Conservation (phyloP, 2,113 vertebrate species). For the Bettongia penicillata region DNA sequence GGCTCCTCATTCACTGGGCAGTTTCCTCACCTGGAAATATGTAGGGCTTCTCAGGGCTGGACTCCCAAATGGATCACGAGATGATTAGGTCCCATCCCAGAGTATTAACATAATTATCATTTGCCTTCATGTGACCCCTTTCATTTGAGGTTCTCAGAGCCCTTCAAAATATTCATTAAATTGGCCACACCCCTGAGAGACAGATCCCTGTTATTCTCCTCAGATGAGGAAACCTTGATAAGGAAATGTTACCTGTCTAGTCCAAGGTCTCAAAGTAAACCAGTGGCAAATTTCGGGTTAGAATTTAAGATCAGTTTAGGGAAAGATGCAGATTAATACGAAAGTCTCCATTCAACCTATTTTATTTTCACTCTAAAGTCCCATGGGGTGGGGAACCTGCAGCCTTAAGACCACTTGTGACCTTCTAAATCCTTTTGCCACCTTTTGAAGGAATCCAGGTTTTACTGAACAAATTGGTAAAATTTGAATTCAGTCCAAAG, state of each 20-base stretch:
- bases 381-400: no score
- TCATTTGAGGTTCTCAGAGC: background rate
- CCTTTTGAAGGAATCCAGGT: no score
- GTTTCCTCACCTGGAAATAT: background rate
- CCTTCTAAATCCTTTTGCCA: no score
- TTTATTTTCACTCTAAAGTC: background rate
- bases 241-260: background rate
- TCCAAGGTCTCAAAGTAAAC: background rate
- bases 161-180: background rate
- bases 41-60: background rate
- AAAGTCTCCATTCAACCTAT: background rate
- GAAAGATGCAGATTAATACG: background rate
- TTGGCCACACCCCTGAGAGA: background rate
- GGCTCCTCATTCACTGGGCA: no score
- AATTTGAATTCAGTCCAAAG: no score
- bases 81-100: background rate
- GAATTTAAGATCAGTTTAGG: background rate
- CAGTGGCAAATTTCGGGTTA: background rate
- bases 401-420: no score
- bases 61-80: background rate
- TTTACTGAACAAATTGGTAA: no score
- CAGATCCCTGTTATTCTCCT: background rate
- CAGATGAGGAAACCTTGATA: background rate
- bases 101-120: background rate
- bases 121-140: background rate